A percentile compares a stretch with the other conserved stretches of the same genome.
These are phyloP conservation scores for Conus canariensis DNA, from an alignment of 2,888 invertebrate genomes.

Conservation along the genomic window DNA sequence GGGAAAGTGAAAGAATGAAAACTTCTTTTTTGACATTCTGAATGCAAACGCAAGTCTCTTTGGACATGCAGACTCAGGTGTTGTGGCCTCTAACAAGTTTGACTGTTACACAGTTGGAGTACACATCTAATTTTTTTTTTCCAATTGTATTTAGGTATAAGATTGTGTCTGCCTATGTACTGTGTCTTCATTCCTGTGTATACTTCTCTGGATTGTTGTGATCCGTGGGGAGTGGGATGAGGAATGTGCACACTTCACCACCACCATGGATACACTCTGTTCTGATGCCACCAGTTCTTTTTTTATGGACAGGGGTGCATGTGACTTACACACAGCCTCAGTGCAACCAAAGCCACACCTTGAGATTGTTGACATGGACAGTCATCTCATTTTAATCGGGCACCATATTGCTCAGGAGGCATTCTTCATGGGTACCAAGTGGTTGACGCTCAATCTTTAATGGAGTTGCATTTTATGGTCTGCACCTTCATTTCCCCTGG, in stretches of 20 bases:
- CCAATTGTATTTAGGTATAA: neutral
- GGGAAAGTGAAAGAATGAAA: too few species aligned
- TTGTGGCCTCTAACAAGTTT: neutral
- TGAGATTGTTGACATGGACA: neutral
- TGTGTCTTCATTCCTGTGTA: conserved; percentile 42
- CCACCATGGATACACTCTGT: conserved; percentile 35
- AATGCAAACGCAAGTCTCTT: neutral
- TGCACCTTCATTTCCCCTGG: neutral
- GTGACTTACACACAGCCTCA: neutral
- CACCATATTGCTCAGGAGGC: too few species aligned
- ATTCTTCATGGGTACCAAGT: neutral
- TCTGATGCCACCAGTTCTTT: conserved; percentile 43
- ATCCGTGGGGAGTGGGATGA: conserved; percentile 28
- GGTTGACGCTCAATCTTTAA: neutral
- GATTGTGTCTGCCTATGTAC: conserved; percentile 42
- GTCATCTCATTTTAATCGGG: neutral
- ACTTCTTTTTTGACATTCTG: too few species aligned
- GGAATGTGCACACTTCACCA: conserved; percentile 42
- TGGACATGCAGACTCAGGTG: neutral
- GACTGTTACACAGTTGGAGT: neutral
- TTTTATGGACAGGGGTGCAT: conserved; percentile 23
- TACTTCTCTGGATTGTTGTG: conserved; percentile 28
- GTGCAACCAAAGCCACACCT: neutral
- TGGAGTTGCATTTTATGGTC: neutral
- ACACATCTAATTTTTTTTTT: neutral